Conservation (phyloP, 2,797 vertebrate genomes). For the Chanos chanos region DNA sequence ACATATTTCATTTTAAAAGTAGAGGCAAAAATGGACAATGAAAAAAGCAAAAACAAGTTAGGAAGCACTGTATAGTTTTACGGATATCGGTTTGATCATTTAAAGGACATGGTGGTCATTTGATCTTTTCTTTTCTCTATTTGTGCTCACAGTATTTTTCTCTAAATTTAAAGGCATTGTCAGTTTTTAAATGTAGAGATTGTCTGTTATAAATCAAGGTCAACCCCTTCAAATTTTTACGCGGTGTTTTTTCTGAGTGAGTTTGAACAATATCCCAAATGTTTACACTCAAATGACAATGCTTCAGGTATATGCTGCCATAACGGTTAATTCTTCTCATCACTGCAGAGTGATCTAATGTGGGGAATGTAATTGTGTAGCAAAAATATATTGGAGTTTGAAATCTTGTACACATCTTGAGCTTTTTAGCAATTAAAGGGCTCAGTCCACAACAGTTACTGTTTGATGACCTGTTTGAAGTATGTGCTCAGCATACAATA, state of each 20-base stretch:
- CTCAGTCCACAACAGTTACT: constrained; percentile 10
- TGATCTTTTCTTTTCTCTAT: too few species aligned
- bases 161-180: too few species aligned
- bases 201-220: too few species aligned
- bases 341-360: too few species aligned
- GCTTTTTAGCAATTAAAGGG: too few species aligned
- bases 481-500: neutral
- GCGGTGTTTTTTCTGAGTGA: neutral
- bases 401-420: too few species aligned
- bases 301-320: neutral
- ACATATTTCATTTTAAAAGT: neutral
- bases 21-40: too few species aligned
- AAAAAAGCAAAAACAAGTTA: too few species aligned
- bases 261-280: neutral
- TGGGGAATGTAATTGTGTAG: too few species aligned
- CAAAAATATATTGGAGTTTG: neutral
- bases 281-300: too few species aligned
- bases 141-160: too few species aligned
- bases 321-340: neutral
- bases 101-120: neutral
- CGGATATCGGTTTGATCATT: neutral
- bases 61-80: neutral
- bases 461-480: constrained; percentile 30
- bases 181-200: too few species aligned
- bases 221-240: neutral